These are phyloP conservation scores for Pteromalus puparum DNA, from an alignment of 1,140 invertebrate species.

Conservation along the genomic window DNA sequence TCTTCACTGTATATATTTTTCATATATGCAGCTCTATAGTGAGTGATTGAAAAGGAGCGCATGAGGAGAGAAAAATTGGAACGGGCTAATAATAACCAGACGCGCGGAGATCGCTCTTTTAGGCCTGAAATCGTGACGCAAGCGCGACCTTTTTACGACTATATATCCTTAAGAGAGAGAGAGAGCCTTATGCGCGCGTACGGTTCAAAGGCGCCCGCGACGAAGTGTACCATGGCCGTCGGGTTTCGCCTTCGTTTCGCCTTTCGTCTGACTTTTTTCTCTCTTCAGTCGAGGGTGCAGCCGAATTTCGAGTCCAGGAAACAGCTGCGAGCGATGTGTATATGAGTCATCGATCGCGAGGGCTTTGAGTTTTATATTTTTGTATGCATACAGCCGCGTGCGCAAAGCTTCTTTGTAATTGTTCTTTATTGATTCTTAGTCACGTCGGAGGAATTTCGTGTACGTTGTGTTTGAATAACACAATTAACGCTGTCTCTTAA, in stretches of 20 bases:
- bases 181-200: slow-evolving; percentile 4
- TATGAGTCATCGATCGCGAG: too few species aligned
- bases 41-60: not conserved
- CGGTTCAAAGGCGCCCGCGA: slow-evolving; percentile 58
- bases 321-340: too few species aligned
- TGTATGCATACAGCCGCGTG: too few species aligned
- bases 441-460: not conserved
- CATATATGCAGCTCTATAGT: not conserved
- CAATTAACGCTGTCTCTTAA: not conserved
- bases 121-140: slow-evolving; percentile 29
- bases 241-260: slow-evolving; percentile 58
- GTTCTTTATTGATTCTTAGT: not conserved
- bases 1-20: too few species aligned
- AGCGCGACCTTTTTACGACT: slow-evolving; percentile 20
- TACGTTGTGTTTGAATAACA: not conserved
- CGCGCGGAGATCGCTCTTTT: slow-evolving; percentile 25
- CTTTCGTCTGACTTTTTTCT: not conserved
- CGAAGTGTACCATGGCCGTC: slow-evolving; percentile 70
- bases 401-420: not conserved
- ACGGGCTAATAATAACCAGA: slow-evolving; percentile 37
- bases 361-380: too few species aligned
- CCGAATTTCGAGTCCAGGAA: not conserved
- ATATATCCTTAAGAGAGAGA: slow-evolving; percentile 28
- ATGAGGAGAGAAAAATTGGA: not conserved
- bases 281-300: not conserved